Percentiles rank a stretch among this genome's conserved stretches.
phyloP scores from a whole-genome alignment of 2,888 invertebrate species.

The Bellardia bayeri region DNA sequence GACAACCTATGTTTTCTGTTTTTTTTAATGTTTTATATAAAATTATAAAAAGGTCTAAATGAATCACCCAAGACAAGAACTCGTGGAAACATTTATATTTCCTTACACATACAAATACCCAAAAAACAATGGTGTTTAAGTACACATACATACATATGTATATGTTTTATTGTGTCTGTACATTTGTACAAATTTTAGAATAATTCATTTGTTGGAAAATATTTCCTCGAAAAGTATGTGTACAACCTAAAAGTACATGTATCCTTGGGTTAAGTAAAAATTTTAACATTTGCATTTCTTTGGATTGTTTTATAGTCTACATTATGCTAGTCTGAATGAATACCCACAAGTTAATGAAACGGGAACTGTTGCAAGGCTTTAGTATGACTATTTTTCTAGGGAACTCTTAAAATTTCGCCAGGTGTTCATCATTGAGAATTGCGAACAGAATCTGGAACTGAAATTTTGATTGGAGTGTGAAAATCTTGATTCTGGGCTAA shows the following conservation, averaged over 20 bases:
- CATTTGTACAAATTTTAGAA: background rate
- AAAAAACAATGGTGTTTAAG: background rate
- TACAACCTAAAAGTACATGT: background rate
- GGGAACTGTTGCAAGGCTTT: too few species aligned
- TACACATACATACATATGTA: too few species aligned
- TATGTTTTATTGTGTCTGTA: background rate
- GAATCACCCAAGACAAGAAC: too few species aligned
- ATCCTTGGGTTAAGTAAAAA: background rate
- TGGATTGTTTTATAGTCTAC: background rate
- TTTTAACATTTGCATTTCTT: background rate
- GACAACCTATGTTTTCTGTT: too few species aligned
- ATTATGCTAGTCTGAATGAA: background rate
- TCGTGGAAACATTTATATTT: background rate
- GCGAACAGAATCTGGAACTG: too few species aligned
- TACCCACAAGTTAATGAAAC: background rate
- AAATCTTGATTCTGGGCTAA: too few species aligned
- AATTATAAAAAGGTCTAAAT: too few species aligned
- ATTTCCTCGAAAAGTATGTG: background rate
- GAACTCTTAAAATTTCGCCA: too few species aligned
- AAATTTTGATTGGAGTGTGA: too few species aligned
- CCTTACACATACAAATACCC: background rate
- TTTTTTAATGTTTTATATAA: too few species aligned
- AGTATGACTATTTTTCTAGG: too few species aligned
- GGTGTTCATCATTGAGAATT: too few species aligned
- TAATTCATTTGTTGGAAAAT: background rate